phyloP scores from a whole-genome alignment of 2,113 vertebrate species.

The Himantopus leucocephalus region DNA sequence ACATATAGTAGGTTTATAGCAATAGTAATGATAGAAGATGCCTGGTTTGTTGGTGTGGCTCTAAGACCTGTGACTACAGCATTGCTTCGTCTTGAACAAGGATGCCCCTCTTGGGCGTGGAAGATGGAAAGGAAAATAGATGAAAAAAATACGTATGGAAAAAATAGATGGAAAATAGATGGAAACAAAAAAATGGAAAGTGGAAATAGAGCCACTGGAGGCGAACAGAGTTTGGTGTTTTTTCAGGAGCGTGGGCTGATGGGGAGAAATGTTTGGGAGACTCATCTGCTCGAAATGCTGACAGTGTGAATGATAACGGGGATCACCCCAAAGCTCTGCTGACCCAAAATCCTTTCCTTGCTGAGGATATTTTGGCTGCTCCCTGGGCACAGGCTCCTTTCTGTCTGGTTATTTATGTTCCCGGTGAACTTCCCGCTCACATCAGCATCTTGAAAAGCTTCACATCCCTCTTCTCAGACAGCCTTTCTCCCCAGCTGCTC shows the following conservation, averaged over 20 bases:
- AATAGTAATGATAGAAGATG: neutral
- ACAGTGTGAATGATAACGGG: neutral
- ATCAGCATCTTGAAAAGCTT: neutral
- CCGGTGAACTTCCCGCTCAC: neutral
- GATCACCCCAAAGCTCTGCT: neutral
- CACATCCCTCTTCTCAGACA: neutral
- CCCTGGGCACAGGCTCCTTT: neutral
- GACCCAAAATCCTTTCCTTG: neutral
- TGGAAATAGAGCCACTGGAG: neutral
- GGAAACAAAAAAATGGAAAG: neutral
- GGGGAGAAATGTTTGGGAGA: neutral
- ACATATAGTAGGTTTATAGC: neutral
- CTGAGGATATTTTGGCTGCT: neutral
- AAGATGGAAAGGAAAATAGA: neutral
- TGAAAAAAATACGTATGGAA: neutral
- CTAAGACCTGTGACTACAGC: neutral
- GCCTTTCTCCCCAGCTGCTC: neutral
- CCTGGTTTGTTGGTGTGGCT: neutral
- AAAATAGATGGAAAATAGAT: neutral
- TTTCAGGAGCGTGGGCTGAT: neutral
- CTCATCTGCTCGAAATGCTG: neutral
- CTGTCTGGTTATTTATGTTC: neutral
- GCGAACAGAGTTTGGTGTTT: neutral
- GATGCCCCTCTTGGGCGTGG: neutral
- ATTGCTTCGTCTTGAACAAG: fast-evolving